phyloP scores from a whole-genome alignment of 1,140 invertebrate genomes.

The Anadara kagoshimensis region DNA sequence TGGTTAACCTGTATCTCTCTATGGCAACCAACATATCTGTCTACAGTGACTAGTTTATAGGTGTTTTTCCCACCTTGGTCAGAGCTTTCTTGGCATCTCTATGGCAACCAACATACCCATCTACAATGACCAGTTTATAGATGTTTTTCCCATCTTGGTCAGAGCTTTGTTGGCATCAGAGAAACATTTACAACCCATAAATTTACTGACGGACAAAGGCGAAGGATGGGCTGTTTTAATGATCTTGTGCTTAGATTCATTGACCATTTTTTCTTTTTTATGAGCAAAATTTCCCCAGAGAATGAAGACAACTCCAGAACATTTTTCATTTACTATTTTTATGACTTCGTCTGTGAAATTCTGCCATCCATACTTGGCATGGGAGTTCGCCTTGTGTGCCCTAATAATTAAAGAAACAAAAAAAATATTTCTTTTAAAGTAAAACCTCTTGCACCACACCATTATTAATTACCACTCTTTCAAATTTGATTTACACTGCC shows the following conservation, averaged over 20 bases:
- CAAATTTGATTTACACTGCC: no score
- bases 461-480: no score
- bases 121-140: conserved; percentile 77
- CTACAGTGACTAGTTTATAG: no score
- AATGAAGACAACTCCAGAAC: conserved; percentile 79
- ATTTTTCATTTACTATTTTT: conserved; percentile 65
- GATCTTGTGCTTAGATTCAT: conserved; percentile 77
- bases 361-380: conserved; percentile 80
- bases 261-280: conserved; percentile 79
- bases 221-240: conserved; percentile 80
- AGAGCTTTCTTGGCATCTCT: no score
- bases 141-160: conserved; percentile 71
- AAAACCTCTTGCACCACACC: not conserved
- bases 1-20: no score
- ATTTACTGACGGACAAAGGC: conserved; percentile 79
- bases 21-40: no score
- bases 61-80: no score
- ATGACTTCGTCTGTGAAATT: conserved; percentile 80
- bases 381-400: conserved; percentile 79
- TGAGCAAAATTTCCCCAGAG: conserved; percentile 82
- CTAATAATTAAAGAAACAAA: conserved; percentile 46
- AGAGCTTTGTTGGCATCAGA: conserved; percentile 78
- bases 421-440: conserved; percentile 14
- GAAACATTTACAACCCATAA: conserved; percentile 81
- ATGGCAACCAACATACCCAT: no score